Evolutionary conservation across 2,888 invertebrate species (phyloP), one percentile per base, ranked within the genome.

Genomic region (Eustalomyia histrio): DNA sequence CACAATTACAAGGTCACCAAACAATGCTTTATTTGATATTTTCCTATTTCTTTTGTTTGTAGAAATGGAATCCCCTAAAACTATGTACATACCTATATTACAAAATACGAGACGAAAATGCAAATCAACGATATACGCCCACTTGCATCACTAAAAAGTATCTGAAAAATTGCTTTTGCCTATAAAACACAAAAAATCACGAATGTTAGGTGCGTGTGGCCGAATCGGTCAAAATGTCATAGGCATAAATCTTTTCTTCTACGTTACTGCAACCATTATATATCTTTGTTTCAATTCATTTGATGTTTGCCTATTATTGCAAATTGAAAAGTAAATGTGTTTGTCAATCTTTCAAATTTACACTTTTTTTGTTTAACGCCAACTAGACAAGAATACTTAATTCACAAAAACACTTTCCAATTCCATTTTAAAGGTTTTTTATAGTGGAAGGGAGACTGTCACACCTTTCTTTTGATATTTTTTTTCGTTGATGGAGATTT

Each of bases 301-400:
- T 74, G 67, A 53, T 57, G 55, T 50, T 63, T 24, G 60, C 57
- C 55, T 63, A 79, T 50, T 63, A 16, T 50, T 33, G 63, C 52
- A 65, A 65, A 65, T 65, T 65, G 29, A 43, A 61, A 53, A 4
- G 43, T 58, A 71, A 10, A 47, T 43, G 29, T 67, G 29, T 68
- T 24, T 47, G 76, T 50, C 50, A 57, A 57, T 76, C 55, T 71
- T 76, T 29, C 17, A 64, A 69, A 79, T 67, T 73, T n/a, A 73
- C 29, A 61, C 43, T 43, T 68, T 74, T 52, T 43, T 18, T 24
- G 10, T 63, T 74, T 65, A 24, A 83, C 74, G 83, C 83, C 83
- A 83, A 80, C 83, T 78, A 80, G 80, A 78, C 83, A 83, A 76
- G 65, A 79, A 78, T 72, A 69, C 74, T 53, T 52, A 83, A 80